A percentile compares a stretch with the other conserved stretches of the same genome.
phyloP scores from a whole-genome alignment of 2,113 vertebrate genomes.

The Rana temporaria region DNA sequence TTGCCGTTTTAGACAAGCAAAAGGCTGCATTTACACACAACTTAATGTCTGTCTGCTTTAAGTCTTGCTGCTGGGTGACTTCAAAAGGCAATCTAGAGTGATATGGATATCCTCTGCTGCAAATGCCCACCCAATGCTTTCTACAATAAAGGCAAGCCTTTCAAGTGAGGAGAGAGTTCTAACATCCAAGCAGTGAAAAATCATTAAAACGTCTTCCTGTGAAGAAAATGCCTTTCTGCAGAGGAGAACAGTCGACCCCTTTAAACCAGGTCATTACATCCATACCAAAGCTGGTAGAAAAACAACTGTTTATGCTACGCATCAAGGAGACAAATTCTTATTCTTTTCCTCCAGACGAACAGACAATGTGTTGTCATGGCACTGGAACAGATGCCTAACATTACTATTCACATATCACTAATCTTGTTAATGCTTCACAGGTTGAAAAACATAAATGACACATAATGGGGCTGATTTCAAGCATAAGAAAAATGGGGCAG shows the following conservation, averaged over 20 bases:
- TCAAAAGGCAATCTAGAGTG: background rate
- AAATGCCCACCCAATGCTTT: background rate
- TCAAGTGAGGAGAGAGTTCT: background rate
- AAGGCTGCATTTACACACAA: background rate
- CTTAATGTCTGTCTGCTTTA: background rate
- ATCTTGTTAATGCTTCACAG: background rate
- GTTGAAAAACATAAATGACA: too few species aligned
- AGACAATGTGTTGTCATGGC: too few species aligned
- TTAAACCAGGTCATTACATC: background rate
- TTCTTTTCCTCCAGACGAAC: too few species aligned
- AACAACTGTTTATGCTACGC: background rate
- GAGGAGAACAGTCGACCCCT: background rate
- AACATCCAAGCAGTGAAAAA: background rate
- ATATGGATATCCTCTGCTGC: background rate
- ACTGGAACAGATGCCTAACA: background rate
- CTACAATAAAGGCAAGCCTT: constrained; percentile 13
- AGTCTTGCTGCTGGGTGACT: background rate
- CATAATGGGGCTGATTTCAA: too few species aligned
- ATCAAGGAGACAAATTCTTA: background rate
- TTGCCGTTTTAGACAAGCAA: too few species aligned
- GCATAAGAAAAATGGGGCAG: too few species aligned
- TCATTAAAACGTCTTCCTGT: background rate
- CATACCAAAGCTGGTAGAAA: background rate
- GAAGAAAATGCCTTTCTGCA: background rate
- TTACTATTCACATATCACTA: background rate